Conservation (phyloP, 2,797 vertebrate species). For the Rhynchotus rufescens region DNA sequence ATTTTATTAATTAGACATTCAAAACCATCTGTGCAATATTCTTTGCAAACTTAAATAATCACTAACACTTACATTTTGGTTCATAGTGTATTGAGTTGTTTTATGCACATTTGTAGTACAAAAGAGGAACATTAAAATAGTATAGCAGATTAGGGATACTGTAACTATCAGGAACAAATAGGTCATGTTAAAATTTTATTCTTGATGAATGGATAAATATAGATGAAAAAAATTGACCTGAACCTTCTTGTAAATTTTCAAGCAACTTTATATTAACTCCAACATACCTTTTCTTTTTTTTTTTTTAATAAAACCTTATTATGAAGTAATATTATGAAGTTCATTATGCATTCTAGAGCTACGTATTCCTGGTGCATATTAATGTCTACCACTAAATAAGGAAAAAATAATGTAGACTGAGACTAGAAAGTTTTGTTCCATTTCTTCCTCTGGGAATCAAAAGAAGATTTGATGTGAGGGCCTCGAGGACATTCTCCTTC, state of each 20-base stretch:
- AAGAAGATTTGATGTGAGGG: background rate
- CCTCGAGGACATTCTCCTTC: background rate
- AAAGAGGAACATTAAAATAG: background rate
- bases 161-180: background rate
- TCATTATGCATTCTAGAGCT: background rate
- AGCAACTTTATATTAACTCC: background rate
- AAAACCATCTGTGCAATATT: constrained; percentile 36
- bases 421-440: background rate
- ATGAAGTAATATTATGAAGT: background rate
- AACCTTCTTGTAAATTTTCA: background rate
- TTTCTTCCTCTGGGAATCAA: background rate
- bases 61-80: background rate
- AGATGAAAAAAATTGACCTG: background rate
- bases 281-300: background rate
- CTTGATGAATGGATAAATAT: background rate
- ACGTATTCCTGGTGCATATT: rapidly evolving
- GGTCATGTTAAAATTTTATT: background rate
- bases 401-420: background rate
- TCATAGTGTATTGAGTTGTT: background rate
- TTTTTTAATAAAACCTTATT: background rate
- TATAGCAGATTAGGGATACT: background rate
- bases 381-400: background rate
- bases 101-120: background rate
- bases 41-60: background rate
- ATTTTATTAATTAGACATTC: constrained; percentile 41